These are phyloP conservation scores for Catagonus wagneri DNA, from an alignment of 2,113 vertebrate species.

Conservation along the genomic window DNA sequence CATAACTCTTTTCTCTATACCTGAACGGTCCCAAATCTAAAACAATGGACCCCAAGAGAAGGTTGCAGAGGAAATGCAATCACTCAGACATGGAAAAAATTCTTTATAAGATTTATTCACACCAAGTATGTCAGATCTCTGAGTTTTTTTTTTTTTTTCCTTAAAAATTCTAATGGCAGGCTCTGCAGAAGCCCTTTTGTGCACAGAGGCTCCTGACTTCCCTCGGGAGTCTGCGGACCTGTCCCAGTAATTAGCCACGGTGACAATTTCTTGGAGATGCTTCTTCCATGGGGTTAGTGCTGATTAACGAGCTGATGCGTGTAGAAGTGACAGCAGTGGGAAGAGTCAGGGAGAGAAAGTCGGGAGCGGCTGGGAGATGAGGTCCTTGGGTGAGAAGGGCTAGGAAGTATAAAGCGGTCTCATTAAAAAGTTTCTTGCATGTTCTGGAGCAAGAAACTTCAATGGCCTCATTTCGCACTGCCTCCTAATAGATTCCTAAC, in stretches of 20 bases:
- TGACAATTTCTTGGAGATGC: not conserved
- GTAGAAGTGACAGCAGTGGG: not conserved
- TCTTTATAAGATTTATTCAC: slow-evolving; percentile 23
- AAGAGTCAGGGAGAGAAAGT: not conserved
- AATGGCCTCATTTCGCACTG: slow-evolving; percentile 6
- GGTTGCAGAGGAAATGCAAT: not conserved
- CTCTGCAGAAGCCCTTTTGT: not conserved
- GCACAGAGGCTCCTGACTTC: not conserved
- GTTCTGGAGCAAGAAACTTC: slow-evolving; percentile 47
- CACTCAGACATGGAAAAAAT: not conserved
- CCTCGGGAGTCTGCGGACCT: not conserved
- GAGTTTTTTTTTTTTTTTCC: not conserved
- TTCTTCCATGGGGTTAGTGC: not conserved
- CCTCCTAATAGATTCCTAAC: slow-evolving; percentile 13
- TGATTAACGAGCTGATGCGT: not conserved
- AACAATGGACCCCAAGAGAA: not conserved
- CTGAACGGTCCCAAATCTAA: not conserved
- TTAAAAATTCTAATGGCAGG: not conserved
- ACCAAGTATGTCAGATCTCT: not conserved
- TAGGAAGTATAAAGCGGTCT: slow-evolving; percentile 8
- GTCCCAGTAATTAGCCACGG: not conserved
- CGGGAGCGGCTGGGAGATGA: not conserved
- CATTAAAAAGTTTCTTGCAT: slow-evolving; percentile 73
- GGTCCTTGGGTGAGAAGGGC: not conserved
- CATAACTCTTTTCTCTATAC: not conserved